Conservation (phyloP, 2,797 vertebrate genomes). For the Strix occidentalis region DNA sequence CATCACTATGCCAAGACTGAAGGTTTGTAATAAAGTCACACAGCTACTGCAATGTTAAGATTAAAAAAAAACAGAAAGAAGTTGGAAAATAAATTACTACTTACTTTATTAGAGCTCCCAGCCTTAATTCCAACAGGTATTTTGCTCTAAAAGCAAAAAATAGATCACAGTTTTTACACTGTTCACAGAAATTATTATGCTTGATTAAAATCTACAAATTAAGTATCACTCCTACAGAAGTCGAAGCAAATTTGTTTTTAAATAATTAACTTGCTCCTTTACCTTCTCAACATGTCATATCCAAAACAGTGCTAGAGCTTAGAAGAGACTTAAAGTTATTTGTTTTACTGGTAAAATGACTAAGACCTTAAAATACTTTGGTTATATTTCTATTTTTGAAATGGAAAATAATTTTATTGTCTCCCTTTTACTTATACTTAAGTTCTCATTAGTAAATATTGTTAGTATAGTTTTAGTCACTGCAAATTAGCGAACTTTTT, state of each 20-base stretch:
- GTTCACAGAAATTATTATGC: background rate
- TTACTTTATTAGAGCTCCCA: conserved; percentile 93
- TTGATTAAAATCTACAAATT: background rate
- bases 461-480: background rate
- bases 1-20: background rate
- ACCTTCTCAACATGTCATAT: background rate
- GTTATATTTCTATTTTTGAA: background rate
- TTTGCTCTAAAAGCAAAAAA: conserved; percentile 83
- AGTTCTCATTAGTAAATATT: background rate
- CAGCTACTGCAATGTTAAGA: background rate
- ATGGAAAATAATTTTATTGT: background rate
- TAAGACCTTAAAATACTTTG: background rate
- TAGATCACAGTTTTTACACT: background rate
- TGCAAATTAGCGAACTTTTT: background rate
- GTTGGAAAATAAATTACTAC: background rate
- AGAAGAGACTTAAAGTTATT: background rate
- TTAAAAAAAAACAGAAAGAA: background rate
- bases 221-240: background rate
- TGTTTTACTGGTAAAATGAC: background rate
- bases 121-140: conserved; percentile 95
- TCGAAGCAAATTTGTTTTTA: background rate
- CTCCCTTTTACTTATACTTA: background rate
- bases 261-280: background rate
- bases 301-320: background rate
- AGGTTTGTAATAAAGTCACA: background rate